phyloP scores from a whole-genome alignment of 2,888 invertebrate species.

The Heliconius charithonia region DNA sequence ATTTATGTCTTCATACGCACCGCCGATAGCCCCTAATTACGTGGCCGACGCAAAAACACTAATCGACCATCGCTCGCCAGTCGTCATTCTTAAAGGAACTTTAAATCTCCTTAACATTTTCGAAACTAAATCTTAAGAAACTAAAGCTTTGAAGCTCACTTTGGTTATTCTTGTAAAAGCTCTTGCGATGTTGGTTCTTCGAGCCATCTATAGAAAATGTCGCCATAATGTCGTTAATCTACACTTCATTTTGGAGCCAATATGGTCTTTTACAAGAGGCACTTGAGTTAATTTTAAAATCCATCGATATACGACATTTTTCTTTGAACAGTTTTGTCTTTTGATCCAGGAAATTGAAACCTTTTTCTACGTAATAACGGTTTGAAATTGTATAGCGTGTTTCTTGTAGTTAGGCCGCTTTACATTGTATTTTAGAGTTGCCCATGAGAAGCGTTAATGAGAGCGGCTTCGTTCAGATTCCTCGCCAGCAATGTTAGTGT shows the following conservation, averaged over 20 bases:
- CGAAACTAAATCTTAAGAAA: conserved; percentile 20
- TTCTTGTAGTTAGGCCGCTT: conserved; percentile 55
- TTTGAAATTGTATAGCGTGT: conserved; percentile 40
- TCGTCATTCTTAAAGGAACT: conserved; percentile 34
- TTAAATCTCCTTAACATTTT: not conserved
- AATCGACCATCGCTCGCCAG: conserved; percentile 72
- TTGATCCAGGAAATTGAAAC: not conserved
- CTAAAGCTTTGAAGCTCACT: not conserved
- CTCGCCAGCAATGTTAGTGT: conserved; percentile 72
- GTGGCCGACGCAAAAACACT: conserved; percentile 78
- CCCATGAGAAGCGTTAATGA: conserved; percentile 79
- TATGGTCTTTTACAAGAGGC: conserved; percentile 45
- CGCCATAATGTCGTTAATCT: conserved; percentile 45
- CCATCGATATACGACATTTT: conserved; percentile 40
- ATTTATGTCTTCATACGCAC: conserved; percentile 83
- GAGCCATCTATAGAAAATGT: conserved; percentile 46
- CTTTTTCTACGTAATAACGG: conserved; percentile 31
- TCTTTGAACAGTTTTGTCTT: conserved; percentile 11
- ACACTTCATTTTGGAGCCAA: conserved; percentile 42
- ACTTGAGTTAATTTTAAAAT: conserved; percentile 42
- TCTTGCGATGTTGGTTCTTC: conserved; percentile 42
- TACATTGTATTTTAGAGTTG: conserved; percentile 52
- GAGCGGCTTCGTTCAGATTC: conserved; percentile 76
- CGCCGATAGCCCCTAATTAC: conserved; percentile 83
- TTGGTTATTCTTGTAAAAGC: not conserved